phyloP scores from a whole-genome alignment of 2,113 vertebrate genomes.

The Gallinago jamesoni region DNA sequence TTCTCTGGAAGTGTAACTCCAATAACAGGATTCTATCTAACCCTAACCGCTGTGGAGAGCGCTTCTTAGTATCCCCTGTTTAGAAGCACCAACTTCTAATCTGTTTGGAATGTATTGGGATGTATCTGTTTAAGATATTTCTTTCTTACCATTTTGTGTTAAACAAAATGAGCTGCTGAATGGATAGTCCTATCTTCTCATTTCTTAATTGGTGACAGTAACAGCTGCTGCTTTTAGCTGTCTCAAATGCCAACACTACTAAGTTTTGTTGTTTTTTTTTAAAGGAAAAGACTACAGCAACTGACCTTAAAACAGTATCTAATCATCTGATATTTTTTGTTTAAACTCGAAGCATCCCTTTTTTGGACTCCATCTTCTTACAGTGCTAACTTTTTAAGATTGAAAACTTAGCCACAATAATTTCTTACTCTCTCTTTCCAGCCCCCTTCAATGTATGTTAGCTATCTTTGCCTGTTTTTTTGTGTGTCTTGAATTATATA shows the following conservation, averaged over 20 bases:
- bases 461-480: neutral
- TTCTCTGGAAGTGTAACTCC: neutral
- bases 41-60: fast-evolving
- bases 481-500: neutral
- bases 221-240: neutral
- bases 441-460: neutral
- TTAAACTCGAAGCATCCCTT: neutral
- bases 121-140: neutral
- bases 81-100: neutral
- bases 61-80: neutral
- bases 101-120: neutral
- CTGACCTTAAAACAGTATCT: neutral
- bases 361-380: neutral
- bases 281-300: neutral
- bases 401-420: neutral
- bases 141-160: neutral
- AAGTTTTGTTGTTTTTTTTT: neutral
- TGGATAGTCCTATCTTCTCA: neutral
- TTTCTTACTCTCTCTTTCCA: neutral
- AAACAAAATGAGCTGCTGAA: neutral
- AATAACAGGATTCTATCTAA: neutral
- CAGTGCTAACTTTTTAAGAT: neutral
- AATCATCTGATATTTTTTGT: neutral
- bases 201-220: neutral
- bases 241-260: neutral